Base-by-base conservation (phyloP, 2,888 invertebrate species). In the Drosophila birchii region DNA sequence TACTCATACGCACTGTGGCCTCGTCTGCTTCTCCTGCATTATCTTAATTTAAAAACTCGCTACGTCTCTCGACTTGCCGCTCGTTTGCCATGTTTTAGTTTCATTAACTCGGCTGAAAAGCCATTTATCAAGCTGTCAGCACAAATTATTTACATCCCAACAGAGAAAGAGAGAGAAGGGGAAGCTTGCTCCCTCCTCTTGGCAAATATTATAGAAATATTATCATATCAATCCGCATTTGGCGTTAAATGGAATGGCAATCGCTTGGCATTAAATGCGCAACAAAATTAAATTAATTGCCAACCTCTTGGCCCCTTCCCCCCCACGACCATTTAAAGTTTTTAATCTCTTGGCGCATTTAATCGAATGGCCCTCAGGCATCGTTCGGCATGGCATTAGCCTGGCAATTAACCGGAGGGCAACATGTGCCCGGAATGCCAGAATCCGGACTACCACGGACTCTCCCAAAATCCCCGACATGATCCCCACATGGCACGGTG, bases 71-170 rank as follows among this genome's bases (percentile, higher is more conserved):
- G 44, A 20, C 60, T 11, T 8, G 34, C 44, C 41, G 63, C 80
- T 84, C 78, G 68, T 81, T 77, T 78, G 80, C 75, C 83, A 69
- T 78, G 84, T 81, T 76, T 85, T 87, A 83, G 87, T 86, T 86
- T 86, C 83, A 85, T 86, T 86, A 86, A 78, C 81, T 83, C 78
- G 72, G 75, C 81, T 81, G 74, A 76, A 86, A 79, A 75, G 81
- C 77, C 88, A 89, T 87, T 89, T 85, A 89, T 87, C 88, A 87
- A 85, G 75, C 83, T 87, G 87, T 87, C 87, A 87, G 77, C 86
- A 39, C 76, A 83, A 87, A 87, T 89, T 89, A 89, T 88, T 86
- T 84, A 87, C 85, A 73, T 56, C 69, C 41, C 54, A 16, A 36
- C 23, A 51, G 63, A 62, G 23, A 34, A 49, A 67, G 51, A 57